Evolutionary conservation across 2,113 vertebrate genomes (phyloP), one percentile per base, ranked within the genome.

Genomic region (Microcebus lehilahytsara): DNA sequence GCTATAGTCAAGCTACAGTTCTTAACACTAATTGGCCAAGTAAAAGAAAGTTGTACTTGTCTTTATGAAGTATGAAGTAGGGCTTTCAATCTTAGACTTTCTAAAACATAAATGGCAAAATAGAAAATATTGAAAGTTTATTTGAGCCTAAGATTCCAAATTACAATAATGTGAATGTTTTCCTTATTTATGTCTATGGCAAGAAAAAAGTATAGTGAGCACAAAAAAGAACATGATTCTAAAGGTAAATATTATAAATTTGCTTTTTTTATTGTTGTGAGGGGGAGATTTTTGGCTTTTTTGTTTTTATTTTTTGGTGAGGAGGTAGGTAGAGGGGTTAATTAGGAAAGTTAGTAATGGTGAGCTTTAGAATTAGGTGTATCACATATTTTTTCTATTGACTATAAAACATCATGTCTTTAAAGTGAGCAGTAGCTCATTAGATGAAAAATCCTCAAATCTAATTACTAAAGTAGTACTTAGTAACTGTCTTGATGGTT

Each of bases 1-100:
- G 30, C 46, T 34, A 72, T 13, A 77, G 13, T 93, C 93, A 97
- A 97, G 27, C 75, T 86, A 62, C 32, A 92, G 89, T 37, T 85
- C 78, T 93, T 97, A 96, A 93, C 27, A 78, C 62, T 93, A 95
- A 95, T 91, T 97, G 58, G 6, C 77, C 67, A n/a, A 88, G 56
- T 97, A 94, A 93, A 9, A 93, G 93, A 98, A 83, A 98, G 90
- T 69, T 1, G 0, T 91, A 86, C 25, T 71, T 93, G 1, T 93
- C 84, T 79, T 91, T 92, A 87, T 95, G 91, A 98, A 97, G 95
- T 10, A 32, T 95, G 89, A 98, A 97, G 95, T 10, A 32, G 5
- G 93, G 64, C 30, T 91, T 89, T 69, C 27, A 93, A 6, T 81
- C 19, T 94, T 51, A 51, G n/a, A 3, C 78, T 97, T 94, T 96